These are phyloP conservation scores for Julus scandinavius DNA, from an alignment of 2,888 invertebrate genomes.

Conservation along the genomic window DNA sequence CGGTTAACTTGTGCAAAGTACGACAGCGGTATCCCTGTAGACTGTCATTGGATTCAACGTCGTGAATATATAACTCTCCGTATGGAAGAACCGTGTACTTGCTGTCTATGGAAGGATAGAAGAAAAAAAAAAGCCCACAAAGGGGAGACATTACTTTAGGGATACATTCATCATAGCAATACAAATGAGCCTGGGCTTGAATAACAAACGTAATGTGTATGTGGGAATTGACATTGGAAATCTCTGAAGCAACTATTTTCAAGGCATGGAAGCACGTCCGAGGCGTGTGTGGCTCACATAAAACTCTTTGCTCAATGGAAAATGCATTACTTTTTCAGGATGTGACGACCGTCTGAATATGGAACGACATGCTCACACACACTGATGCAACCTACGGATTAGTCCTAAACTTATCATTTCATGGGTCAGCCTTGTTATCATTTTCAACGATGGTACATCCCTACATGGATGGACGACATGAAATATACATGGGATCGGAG, in stretches of 20 bases:
- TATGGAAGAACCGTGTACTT: constrained; percentile 94
- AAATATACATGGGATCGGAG: not conserved
- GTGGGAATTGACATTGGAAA: constrained; percentile 45
- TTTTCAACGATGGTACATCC: not conserved
- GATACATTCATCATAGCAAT: constrained; percentile 24
- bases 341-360: constrained; percentile 44
- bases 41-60: constrained; percentile 94
- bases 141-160: constrained; percentile 15
- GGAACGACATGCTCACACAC: not conserved
- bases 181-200: constrained; percentile 35
- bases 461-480: not conserved
- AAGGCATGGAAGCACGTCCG: constrained; percentile 9
- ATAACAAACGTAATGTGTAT: constrained; percentile 37
- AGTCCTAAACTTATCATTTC: not conserved
- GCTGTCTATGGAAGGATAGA: constrained; percentile 75
- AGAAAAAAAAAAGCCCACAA: constrained; percentile 52
- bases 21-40: constrained; percentile 94
- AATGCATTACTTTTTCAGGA: constrained; percentile 36
- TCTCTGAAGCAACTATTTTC: constrained; percentile 12
- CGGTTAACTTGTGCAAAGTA: constrained; percentile 91
- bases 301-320: constrained; percentile 35
- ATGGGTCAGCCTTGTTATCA: not conserved
- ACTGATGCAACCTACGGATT: not conserved
- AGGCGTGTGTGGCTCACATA: not conserved
- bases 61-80: constrained; percentile 93